Evolutionary conservation across 1,140 invertebrate genomes (phyloP).

Genomic region (Orius insidiosus): DNA sequence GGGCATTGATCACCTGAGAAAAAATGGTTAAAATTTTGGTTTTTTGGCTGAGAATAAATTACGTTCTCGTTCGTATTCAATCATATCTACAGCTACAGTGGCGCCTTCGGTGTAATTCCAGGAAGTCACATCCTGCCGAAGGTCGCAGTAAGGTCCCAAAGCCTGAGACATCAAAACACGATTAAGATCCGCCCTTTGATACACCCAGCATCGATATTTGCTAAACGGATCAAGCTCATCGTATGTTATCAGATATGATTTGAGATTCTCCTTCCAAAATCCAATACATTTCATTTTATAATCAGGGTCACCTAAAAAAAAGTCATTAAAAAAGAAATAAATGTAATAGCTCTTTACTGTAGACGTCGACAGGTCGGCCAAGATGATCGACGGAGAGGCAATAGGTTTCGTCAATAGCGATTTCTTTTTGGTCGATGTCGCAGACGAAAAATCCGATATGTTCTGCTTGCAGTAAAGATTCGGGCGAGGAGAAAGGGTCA

Average conservation of each 20-base stretch:
- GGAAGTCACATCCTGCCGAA: conserved; percentile 78
- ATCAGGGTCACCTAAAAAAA: conserved; percentile 66
- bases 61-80: conserved; percentile 82
- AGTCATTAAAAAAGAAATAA: background rate
- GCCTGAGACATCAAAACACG: conserved; percentile 76
- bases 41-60: conserved; percentile 25
- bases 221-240: conserved; percentile 91
- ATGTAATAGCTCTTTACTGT: conserved; percentile 38
- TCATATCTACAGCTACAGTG: conserved; percentile 72
- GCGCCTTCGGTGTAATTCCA: conserved; percentile 79
- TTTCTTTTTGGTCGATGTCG: conserved; percentile 82
- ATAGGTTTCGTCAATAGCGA: conserved; percentile 85
- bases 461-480: conserved; percentile 86
- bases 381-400: conserved; percentile 90
- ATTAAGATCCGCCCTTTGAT: conserved; percentile 87
- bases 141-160: conserved; percentile 75
- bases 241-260: conserved; percentile 91
- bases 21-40: background rate
- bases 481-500: conserved; percentile 79
- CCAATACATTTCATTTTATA: conserved; percentile 95
- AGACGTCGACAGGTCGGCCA: conserved; percentile 82
- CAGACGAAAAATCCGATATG: conserved; percentile 87
- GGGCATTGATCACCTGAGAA: conserved; percentile 70
- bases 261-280: conserved; percentile 95
- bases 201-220: conserved; percentile 92